Base-by-base conservation (phyloP, 2,113 vertebrate genomes). In the Kryptolebias marmoratus region DNA sequence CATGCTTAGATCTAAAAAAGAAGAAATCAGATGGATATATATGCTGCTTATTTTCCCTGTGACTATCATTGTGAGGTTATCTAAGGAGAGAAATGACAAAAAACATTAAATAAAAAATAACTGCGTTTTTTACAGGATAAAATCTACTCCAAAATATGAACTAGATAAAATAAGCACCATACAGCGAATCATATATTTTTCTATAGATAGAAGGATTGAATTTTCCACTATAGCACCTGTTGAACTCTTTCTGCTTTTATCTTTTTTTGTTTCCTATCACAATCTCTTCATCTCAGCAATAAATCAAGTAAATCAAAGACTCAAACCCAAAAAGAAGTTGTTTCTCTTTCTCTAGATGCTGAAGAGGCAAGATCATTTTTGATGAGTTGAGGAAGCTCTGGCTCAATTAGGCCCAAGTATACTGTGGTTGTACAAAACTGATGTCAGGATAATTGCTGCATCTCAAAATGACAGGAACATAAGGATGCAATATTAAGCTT, bases 241-340 rank as follows among this genome's bases (percentile, higher is more conserved):
- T 84, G 22, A 22, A 22, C 22, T 7, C 32, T 36, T 36, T 42
- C 8, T 42, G 39, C 1, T 42, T 42, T 9, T 42, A 10, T 69
- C 39, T 63, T 64, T 64, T 42, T 58, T 30, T 63, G 44, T 61
- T 73, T 8, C 49, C 67, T 42, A 71, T 87, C 74, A 84, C 72
- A 69, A 80, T 74, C 47, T 57, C 59, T 74, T 66, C 47, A 78
- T 31, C 53, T 28, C 10, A 68, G 62, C 63, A 68, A 69, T 50
- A 73, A 81, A 88, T 88, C 71, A 75, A 89, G 8, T 10, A 73
- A 81, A 88, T 88, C 71, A 75, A 89, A 10, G 1, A 71, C 65
- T 68, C n/a, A 50, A 50, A 75, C 59, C 48, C 60, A 60, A 68
- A 67, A 18, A 45, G 54, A 68, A 53, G 4, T 1, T 31, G 62